A percentile compares a stretch with the other conserved stretches of the same genome.
Evolutionary conservation across 2,888 invertebrate genomes (phyloP).

Genomic region (Orthosia cruda): DNA sequence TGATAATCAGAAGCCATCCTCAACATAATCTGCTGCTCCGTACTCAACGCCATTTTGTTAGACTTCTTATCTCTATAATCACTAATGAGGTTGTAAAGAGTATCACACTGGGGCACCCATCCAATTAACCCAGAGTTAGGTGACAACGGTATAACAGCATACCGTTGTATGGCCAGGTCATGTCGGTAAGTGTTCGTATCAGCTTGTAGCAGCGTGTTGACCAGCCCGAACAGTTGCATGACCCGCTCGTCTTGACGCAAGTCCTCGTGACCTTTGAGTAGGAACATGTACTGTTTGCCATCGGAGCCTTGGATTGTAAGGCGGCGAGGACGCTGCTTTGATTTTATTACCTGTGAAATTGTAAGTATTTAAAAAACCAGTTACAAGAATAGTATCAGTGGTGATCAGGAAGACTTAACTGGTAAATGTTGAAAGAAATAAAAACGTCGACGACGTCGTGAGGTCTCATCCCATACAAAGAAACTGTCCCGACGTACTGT

Average conservation of each 20-base stretch:
- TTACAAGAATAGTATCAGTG: background rate
- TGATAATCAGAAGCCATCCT: conserved; percentile 99
- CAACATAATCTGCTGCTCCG: conserved; percentile 99
- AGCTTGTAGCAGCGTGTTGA: conserved; percentile 98
- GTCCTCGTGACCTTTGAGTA: conserved; percentile 99
- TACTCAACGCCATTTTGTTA: conserved; percentile 96
- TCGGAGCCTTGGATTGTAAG: conserved; percentile 98
- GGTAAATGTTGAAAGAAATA: background rate
- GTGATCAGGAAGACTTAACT: background rate
- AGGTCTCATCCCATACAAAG: too few relatives aligned
- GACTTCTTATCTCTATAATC: conserved; percentile 99
- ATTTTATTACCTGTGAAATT: conserved; percentile 96
- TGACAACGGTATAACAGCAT: conserved; percentile 99
- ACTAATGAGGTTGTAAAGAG: conserved; percentile 98
- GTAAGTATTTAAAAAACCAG: background rate
- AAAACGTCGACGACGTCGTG: too few relatives aligned
- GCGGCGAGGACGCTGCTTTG: conserved; percentile 99
- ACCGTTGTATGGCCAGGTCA: conserved; percentile 96
- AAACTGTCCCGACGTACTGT: too few relatives aligned
- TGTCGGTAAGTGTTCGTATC: conserved; percentile 98
- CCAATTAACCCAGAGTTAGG: conserved; percentile 99
- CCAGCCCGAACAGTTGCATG: conserved; percentile 99
- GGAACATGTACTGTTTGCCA: conserved; percentile 99
- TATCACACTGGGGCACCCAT: conserved; percentile 99
- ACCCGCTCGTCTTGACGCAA: conserved; percentile 99